These are phyloP conservation scores for Acrocephalus kingi DNA, from an alignment of 2,113 vertebrate genomes.

Conservation along the genomic window DNA sequence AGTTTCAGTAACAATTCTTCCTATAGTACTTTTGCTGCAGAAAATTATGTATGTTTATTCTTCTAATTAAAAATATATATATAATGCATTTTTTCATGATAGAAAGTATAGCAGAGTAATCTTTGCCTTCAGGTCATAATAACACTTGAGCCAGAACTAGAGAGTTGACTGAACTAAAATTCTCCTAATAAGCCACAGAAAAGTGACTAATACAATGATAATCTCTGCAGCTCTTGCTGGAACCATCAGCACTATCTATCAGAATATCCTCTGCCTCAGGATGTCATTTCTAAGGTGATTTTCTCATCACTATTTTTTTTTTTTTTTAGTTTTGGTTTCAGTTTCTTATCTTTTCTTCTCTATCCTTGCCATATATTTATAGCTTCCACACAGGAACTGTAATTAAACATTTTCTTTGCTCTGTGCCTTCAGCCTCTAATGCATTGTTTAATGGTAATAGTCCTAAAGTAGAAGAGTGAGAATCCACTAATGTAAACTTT, in stretches of 20 bases:
- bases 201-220: not conserved
- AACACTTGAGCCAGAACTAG: not conserved
- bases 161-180: not conserved
- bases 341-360: not conserved
- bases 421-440: conserved; percentile 3
- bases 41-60: not conserved
- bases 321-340: not conserved
- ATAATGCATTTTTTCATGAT: not conserved
- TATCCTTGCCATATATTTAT: conserved; percentile 28
- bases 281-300: conserved; percentile 32
- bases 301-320: not conserved
- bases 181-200: conserved; percentile 3
- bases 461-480: not conserved
- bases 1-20: not conserved
- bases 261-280: conserved; percentile 4
- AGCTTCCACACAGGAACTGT: not conserved
- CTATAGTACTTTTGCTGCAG: not conserved
- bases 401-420: conserved; percentile 29
- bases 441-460: not conserved
- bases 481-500: not conserved
- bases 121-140: not conserved
- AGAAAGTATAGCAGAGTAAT: not conserved
- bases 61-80: not conserved
- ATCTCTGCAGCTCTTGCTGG: conserved; percentile 9
- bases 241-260: conserved; percentile 9